Base-by-base conservation (phyloP, 1,140 invertebrate genomes). In the Eubasilissa regina region DNA sequence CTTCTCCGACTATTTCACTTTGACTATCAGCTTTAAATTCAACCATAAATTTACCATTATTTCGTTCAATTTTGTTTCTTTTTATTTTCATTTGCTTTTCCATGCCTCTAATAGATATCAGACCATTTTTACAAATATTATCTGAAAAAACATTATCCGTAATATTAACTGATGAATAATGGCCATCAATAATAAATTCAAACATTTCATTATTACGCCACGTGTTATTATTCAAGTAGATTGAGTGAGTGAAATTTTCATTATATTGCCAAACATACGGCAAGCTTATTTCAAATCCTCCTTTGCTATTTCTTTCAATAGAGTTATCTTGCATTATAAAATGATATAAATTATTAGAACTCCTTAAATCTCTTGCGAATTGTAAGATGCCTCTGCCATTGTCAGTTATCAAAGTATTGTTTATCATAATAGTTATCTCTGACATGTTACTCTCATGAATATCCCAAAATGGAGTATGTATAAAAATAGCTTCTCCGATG, bases 241-340 rank as follows among this genome's bases (percentile, higher is more conserved):
- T 90, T 0, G 95, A 94, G 87, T 99, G 97, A 0, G 96, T 97
- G 82, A 96, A 97, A 85, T 98, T 98, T 86, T 97, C 96, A 84
- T 97, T 95, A 83, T 98, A 97, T 83, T 98, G 93, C 95, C 96
- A 98, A 10, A 98, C 96, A 84, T 98, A 98, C 0, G 97, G 97
- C 12, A 99, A 86, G 0, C 91, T 90, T 1, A 99, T 89, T 84
- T 97, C 93, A 79, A 99, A 94, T 15, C 97, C 97, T 21, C 95
- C 95, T 44, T 91, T 91, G 73, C 88, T 88, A 86, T 99, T 99
- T 81, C 95, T 90, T 84, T 97, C 95, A 48, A 98, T 92, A 0
- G 95, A 95, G 81, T 95, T 96, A 83, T 97, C 96, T 88, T 96
- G 94, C 44, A 99, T 86, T 25, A 96, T 91, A 92, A 98, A 99